These are phyloP conservation scores for Lagorchestes hirsutus DNA, from an alignment of 2,797 vertebrate species.

Conservation along the genomic window DNA sequence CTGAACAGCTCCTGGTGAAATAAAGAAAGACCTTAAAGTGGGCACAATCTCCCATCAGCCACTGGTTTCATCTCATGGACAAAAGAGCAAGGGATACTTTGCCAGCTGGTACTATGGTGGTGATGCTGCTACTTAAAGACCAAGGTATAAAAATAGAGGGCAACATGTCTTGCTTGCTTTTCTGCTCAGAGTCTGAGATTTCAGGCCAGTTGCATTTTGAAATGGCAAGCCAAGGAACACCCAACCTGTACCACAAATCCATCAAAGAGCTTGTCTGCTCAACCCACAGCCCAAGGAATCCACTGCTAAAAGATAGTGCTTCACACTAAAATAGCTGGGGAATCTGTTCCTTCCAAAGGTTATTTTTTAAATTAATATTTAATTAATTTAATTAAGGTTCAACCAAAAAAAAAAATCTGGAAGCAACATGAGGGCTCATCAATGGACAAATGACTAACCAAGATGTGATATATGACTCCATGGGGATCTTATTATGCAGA, in stretches of 20 bases:
- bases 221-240: slow-evolving; percentile 49
- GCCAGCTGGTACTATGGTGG: slow-evolving; percentile 52
- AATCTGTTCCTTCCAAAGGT: slow-evolving; percentile 39
- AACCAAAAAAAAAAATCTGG: neutral
- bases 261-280: slow-evolving; percentile 64
- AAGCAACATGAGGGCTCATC: neutral
- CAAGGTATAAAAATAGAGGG: slow-evolving; percentile 62
- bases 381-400: slow-evolving; percentile 34
- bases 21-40: slow-evolving; percentile 66
- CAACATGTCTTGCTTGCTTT: slow-evolving; percentile 61
- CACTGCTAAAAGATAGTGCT: slow-evolving; percentile 28
- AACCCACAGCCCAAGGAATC: slow-evolving; percentile 36
- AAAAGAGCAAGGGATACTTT: slow-evolving; percentile 64
- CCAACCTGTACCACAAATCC: slow-evolving; percentile 43
- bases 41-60: slow-evolving; percentile 37
- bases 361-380: too few species aligned
- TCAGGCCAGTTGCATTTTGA: slow-evolving; percentile 50
- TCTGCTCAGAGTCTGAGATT: slow-evolving; percentile 61
- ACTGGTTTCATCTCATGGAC: slow-evolving; percentile 17
- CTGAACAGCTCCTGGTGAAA: slow-evolving; percentile 59
- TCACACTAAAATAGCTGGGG: slow-evolving; percentile 27
- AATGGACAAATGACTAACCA: neutral
- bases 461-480: neutral
- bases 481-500: neutral
- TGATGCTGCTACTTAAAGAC: slow-evolving; percentile 62